Base-by-base conservation (phyloP, 2,888 invertebrate genomes). In the Resseliella maxima region DNA sequence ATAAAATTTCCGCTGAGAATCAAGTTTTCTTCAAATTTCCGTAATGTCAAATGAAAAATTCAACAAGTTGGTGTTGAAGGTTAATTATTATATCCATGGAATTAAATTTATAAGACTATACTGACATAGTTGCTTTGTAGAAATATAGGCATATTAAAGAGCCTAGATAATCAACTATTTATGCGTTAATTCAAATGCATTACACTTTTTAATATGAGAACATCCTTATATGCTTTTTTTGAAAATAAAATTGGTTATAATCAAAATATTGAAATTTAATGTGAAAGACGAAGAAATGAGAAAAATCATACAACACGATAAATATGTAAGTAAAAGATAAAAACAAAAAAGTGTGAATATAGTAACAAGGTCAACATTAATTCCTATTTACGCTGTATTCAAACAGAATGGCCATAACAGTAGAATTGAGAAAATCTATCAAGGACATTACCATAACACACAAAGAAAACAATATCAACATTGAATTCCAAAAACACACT, bases 301-400 rank as follows among this genome's bases (percentile, higher is more conserved):
- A n/a, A 24, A 59, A 59, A 59, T 27, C 18, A 59, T n/a, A 59
- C 3, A 59, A 6, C 21, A n/a, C n/a, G n/a, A n/a, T n/a, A n/a
- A n/a, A n/a, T n/a, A n/a, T n/a, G n/a, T n/a, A 12, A 41, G 50
- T 18, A 21, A 21, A 18, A 21, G 2, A 21, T 50, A 21, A 27
- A 24, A 1, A 59, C 5, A 59, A 24, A 24, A 59, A 27, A 1
- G 31, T 72, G 72, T 18, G 72, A 72, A 72, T 31, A n/a, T 72
- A 72, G 31, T 72, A 15, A 72, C 31, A 31, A 72, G 72, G 31
- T 31, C 31, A 72, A 31, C 10, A 1, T 72, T 31, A 72, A 15
- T 72, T 72, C 72, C 72, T 31, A 72, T 72, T 72, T 72, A 72
- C 35, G 72, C 31, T 72, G 15, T 31, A 35, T 72, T 31, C 72